Conservation (phyloP, 2,113 vertebrate species). For the Microcebus murinus region DNA sequence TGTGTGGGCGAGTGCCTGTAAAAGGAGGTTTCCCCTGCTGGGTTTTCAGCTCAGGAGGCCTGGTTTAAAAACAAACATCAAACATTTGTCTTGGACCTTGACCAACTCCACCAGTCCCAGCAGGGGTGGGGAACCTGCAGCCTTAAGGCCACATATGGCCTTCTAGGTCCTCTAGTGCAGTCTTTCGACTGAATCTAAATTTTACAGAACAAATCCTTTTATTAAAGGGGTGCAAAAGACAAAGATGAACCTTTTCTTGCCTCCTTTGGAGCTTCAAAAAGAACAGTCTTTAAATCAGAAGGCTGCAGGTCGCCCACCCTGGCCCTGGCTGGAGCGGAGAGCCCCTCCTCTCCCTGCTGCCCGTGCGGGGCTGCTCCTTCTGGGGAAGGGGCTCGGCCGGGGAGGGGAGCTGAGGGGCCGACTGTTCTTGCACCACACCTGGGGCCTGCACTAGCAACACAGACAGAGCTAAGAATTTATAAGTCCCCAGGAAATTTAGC, state of each 20-base stretch:
- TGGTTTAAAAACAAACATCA: conserved; percentile 74
- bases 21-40: conserved; percentile 34
- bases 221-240: no score
- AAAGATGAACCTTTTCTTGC: no score
- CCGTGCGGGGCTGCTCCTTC: neutral
- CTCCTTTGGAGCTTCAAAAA: no score
- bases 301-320: no score
- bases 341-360: neutral
- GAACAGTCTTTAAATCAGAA: no score
- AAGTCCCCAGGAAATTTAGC: neutral
- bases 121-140: no score
- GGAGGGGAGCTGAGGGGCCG: neutral
- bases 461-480: neutral
- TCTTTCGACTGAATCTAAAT: no score
- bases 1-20: conserved; percentile 2
- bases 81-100: conserved; percentile 70
- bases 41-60: conserved; percentile 43
- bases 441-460: neutral
- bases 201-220: no score
- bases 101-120: conserved; percentile 57
- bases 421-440: neutral
- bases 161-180: no score
- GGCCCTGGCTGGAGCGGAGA: neutral
- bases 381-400: neutral
- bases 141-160: no score